Conservation (phyloP, 2,888 invertebrate species). For the Volucella bombylans region DNA sequence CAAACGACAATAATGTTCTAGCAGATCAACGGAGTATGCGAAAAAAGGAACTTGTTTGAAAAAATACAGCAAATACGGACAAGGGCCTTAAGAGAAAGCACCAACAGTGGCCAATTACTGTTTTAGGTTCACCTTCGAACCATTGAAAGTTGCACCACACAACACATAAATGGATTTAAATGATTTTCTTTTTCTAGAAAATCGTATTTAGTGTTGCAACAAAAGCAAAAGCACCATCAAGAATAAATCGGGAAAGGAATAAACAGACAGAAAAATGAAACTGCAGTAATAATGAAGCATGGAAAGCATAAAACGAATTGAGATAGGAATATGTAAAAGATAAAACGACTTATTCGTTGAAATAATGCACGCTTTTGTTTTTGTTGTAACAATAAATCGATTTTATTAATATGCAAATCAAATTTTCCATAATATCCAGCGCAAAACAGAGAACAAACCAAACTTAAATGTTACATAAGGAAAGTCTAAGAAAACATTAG, state of each 20-base stretch:
- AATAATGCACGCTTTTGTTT: conserved; percentile 69
- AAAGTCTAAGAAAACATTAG: conserved; percentile 21
- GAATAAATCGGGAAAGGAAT: conserved; percentile 21
- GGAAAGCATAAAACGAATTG: conserved; percentile 1
- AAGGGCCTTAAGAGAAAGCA: no score
- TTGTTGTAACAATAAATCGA: conserved; percentile 70
- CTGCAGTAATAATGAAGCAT: not conserved
- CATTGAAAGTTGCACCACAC: no score
- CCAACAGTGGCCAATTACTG: no score
- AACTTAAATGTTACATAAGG: conserved; percentile 29
- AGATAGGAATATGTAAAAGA: not conserved
- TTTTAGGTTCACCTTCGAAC: no score
- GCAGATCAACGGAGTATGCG: no score
- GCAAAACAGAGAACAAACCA: conserved; percentile 46
- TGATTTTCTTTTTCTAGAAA: conserved; percentile 8
- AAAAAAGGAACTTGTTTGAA: no score
- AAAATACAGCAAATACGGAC: no score
- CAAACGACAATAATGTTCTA: no score
- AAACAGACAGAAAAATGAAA: not conserved
- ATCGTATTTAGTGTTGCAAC: conserved; percentile 65
- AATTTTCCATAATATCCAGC: conserved; percentile 67
- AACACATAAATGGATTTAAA: conserved; percentile 10
- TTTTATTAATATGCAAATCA: conserved; percentile 76
- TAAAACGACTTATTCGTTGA: conserved; percentile 36
- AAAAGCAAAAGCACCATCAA: conserved; percentile 65